Evolutionary conservation across 2,888 invertebrate species (phyloP).

Genomic region (Dione vanillae): DNA sequence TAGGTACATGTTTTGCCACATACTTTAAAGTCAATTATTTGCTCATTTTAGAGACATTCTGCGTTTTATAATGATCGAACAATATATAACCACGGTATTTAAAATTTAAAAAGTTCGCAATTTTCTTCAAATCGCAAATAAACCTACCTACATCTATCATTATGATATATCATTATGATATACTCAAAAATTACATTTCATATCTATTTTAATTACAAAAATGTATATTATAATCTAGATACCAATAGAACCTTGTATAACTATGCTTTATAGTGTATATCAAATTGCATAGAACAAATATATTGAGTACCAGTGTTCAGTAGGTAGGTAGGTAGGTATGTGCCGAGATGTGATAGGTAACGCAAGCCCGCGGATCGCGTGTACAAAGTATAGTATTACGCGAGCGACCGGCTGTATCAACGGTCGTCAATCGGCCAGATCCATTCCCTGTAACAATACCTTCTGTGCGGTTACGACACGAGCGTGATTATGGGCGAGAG

Average conservation of each 20-base stretch:
- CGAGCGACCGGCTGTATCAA: constrained; percentile 81
- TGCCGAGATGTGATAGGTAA: constrained; percentile 75
- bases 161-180: no score
- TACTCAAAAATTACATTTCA: no score
- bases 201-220: no score
- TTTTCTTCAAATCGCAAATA: no score
- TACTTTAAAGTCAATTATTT: no score
- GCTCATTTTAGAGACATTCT: no score
- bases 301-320: constrained; percentile 39
- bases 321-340: constrained; percentile 48
- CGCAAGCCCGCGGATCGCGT: constrained; percentile 80
- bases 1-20: no score
- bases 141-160: no score
- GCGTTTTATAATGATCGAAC: no score
- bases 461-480: constrained; percentile 57
- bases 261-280: background rate
- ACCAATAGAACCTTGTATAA: background rate
- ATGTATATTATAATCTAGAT: constrained; percentile 4
- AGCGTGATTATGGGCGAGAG: constrained; percentile 46
- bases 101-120: no score
- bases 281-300: constrained; percentile 23
- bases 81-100: no score
- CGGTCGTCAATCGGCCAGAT: constrained; percentile 82
- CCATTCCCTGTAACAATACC: constrained; percentile 83
- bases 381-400: constrained; percentile 77